Evolutionary conservation across 2,797 vertebrate genomes (phyloP), one percentile per base, ranked within the genome.

Genomic region (Poeciliopsis gracilis): DNA sequence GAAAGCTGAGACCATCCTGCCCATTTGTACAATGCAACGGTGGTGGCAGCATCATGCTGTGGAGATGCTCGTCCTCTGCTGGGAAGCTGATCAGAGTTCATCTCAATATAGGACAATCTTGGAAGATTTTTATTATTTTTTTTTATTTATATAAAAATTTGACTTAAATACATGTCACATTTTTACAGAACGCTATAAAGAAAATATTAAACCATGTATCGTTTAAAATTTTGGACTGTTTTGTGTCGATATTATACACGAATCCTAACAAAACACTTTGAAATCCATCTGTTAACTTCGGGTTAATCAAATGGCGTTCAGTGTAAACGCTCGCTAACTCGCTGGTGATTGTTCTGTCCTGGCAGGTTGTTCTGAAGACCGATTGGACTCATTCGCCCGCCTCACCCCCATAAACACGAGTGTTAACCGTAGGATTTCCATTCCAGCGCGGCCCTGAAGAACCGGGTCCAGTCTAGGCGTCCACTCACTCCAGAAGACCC

Each of bases 371-470:
- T 74, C 59, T 73, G 77, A 86, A 57, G 72, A 74, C 77, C 75
- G 18, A 71, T 74, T 47, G 67, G 71, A 71, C 82, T 77, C 73
- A 47, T 77, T 76, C 76, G 23, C 69, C 51, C 2, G 75, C 84
- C 69, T 66, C 4, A 15, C 5, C 5, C 25, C 57, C 11, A 2
- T 79, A 72, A 75, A 79, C 66, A 43, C 0, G 41, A 88, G 82
- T 82, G 55, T 76, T 78, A 90, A 72, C 86, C 76, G 75, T 83
- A 81, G 86, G 86, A 90, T 73, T 80, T 88, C 82, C 53, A 33
- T 82, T 79, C 82, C 90, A 85, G 82, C 83, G 87, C 77, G 72
- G 61, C 81, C 83, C 85, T 45, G 75, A 84, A 70, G 84, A 89
- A 70, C 83, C 73, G n/a, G 74, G 36, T 75, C 78, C 82, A 46